Base-by-base conservation (phyloP, 2,113 vertebrate genomes). In the Myrmecophaga tridactyla region DNA sequence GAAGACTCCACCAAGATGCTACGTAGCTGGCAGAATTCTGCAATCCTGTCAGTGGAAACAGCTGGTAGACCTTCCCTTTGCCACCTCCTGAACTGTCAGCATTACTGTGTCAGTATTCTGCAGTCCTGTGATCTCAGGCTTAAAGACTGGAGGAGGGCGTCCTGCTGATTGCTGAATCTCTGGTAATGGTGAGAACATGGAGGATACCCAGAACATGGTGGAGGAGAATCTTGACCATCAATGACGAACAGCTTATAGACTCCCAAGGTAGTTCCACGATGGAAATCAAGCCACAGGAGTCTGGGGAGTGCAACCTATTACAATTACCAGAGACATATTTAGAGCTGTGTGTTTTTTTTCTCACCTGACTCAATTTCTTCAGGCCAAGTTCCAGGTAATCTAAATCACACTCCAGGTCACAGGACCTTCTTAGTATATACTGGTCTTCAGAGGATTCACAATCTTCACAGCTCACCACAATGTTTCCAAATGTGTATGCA, bases 381-480 rank as follows among this genome's bases (percentile, higher is more conserved):
- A 94, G 94, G n/a, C 98, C 99, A 86, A 98, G 97, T 4, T 98
- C 97, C 0, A 99, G 99, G 95, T 99, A 98, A 88, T 99, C 99
- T 56, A 99, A 92, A 0, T 97, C 98, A 97, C 99, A 99, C 29
- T 99, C 98, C 96, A 99, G 97, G 31, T 99, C 99, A 56, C 99
- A 99, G 1, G 99, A 99, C 89, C 99, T 99, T 81, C 96, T 98
- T 41, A 99, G 97, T 36, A 99, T 96, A 94, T 99, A 98, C 36
- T 98, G 98, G 76, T 99, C 99, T 73, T 98, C 97, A 0, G 99
- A 98, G 70, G 99, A 98, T 89, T 95, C 99, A 1, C 98, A 99
- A 41, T 99, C 99, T 96, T 99, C 99, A 80, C 99, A 99, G 98
- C 97, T 99, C 88, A 99, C 99, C 97, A 99, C 99, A 0, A 99